Conservation (phyloP, 2,888 invertebrate genomes). For the Dione vanillae region DNA sequence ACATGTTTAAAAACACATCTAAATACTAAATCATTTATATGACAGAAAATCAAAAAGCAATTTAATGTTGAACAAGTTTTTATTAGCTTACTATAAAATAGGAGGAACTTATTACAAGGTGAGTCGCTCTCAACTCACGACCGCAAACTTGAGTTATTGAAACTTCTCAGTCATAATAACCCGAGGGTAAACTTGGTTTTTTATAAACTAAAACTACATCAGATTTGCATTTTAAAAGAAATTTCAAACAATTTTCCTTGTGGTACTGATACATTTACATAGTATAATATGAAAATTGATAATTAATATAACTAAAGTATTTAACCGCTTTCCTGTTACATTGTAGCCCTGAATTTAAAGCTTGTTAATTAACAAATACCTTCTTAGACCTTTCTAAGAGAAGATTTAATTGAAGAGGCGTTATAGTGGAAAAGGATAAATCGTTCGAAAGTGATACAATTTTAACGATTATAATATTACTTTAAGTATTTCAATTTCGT, state of each 20-base stretch:
- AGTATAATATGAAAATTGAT: slow-evolving; percentile 15
- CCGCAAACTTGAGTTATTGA: slow-evolving; percentile 51
- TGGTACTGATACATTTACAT: slow-evolving; percentile 25
- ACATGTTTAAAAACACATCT: neutral
- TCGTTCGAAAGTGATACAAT: slow-evolving; percentile 26
- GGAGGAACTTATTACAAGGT: slow-evolving; percentile 54
- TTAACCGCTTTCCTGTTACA: neutral
- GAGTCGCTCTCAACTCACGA: slow-evolving; percentile 51
- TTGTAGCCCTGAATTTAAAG: slow-evolving; percentile 39
- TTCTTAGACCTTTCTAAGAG: slow-evolving; percentile 37
- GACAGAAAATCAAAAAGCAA: slow-evolving; percentile 39
- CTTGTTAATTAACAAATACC: slow-evolving; percentile 46
- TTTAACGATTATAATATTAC: slow-evolving; percentile 22
- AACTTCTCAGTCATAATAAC: slow-evolving; percentile 70
- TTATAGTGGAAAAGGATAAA: slow-evolving; percentile 38
- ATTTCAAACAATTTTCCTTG: slow-evolving; percentile 31
- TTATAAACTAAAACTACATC: slow-evolving; percentile 41
- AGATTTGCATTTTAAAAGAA: slow-evolving; percentile 51
- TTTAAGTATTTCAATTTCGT: neutral
- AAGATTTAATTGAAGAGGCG: slow-evolving; percentile 43
- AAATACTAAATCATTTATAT: slow-evolving; percentile 8
- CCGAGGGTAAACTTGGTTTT: slow-evolving; percentile 52
- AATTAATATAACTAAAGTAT: slow-evolving; percentile 10
- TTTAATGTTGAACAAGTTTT: slow-evolving; percentile 47
- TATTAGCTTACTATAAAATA: slow-evolving; percentile 49